Evolutionary conservation across 2,797 vertebrate species (phyloP), one percentile per base, ranked within the genome.

Genomic region (Rousettus madagascariensis): DNA sequence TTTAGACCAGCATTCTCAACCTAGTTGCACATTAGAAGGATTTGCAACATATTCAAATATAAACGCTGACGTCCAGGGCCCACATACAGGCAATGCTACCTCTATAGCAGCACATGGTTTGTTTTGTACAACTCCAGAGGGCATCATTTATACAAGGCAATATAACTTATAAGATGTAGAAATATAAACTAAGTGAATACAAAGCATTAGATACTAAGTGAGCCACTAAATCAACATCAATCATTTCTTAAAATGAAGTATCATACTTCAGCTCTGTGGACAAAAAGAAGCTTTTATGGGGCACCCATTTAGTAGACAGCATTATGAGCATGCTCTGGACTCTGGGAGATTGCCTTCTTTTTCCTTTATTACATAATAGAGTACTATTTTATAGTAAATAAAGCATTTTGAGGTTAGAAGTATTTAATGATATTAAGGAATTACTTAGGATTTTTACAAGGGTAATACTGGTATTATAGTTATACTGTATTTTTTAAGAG

Each of bases 401-500:
- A 0, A 88, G 12, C 12, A 57, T 53, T 68, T 92, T 86, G 65
- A 78, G 8, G 6, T 88, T 68, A 82, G n/a, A 72, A 51, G 4
- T 55, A 77, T 66, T 80, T 79, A 65, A 74, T 30, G 15, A 91
- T 28, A 83, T 28, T 75, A 88, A 91, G 12, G 63, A 94, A 87
- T 79, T 88, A 46, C 46, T 46, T 49, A 49, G 49, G 15, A 49
- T 49, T 49, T 49, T 49, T 49, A 3, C 15, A 49, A 49, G 49
- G 5, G 49, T 49, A 49, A 49, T 49, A 49, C 15, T 49, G 41
- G 26, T 55, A 66, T 49, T 90, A 75, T 5, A 75, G 11, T 68
- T 77, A 80, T 12, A 26, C 46, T 51, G 75, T 82, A 72, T 16
- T 82, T 91, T 92, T 82, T 55, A 90, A 93, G 33, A 96, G 49